phyloP scores from a whole-genome alignment of 2,113 vertebrate species.

The Macquaria ambigua region DNA sequence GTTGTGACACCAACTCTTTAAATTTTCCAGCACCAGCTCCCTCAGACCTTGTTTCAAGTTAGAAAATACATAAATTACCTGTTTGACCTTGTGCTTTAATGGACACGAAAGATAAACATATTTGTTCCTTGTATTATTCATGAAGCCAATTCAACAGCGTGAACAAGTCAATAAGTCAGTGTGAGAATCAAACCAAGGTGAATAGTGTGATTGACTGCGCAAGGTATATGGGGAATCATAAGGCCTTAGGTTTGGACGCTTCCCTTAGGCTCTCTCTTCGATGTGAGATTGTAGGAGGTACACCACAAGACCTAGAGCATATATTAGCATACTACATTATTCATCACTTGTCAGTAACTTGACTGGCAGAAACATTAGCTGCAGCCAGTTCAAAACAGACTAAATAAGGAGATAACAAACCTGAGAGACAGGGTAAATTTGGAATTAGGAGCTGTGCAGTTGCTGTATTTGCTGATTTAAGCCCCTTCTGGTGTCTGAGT shows the following conservation, averaged over 20 bases:
- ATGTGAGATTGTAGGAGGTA: slow-evolving; percentile 57
- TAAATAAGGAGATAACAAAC: slow-evolving; percentile 54
- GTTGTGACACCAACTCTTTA: slow-evolving; percentile 42
- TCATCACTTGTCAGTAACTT: slow-evolving; percentile 68
- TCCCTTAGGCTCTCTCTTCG: slow-evolving; percentile 64
- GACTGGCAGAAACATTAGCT: slow-evolving; percentile 73
- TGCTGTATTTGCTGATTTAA: slow-evolving; percentile 20
- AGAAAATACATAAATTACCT: slow-evolving; percentile 62
- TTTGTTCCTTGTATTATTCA: slow-evolving; percentile 75
- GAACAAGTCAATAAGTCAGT: slow-evolving; percentile 74
- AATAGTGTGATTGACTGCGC: slow-evolving; percentile 69
- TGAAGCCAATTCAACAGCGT: slow-evolving; percentile 63
- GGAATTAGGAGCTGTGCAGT: slow-evolving; percentile 5
- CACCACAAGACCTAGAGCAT: slow-evolving; percentile 56
- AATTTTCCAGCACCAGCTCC: slow-evolving; percentile 29
- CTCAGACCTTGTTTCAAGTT: slow-evolving; percentile 59
- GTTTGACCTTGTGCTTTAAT: slow-evolving; percentile 70
- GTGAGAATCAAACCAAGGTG: slow-evolving; percentile 76
- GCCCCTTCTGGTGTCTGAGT: slow-evolving; percentile 9
- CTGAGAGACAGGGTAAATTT: slow-evolving; percentile 34
- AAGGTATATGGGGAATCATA: slow-evolving; percentile 60
- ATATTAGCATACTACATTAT: slow-evolving; percentile 77
- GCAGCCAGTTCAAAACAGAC: slow-evolving; percentile 52
- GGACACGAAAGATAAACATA: slow-evolving; percentile 71
- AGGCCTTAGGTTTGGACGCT: slow-evolving; percentile 56